phyloP scores from a whole-genome alignment of 2,797 vertebrate genomes.

The Dryobates pubescens region DNA sequence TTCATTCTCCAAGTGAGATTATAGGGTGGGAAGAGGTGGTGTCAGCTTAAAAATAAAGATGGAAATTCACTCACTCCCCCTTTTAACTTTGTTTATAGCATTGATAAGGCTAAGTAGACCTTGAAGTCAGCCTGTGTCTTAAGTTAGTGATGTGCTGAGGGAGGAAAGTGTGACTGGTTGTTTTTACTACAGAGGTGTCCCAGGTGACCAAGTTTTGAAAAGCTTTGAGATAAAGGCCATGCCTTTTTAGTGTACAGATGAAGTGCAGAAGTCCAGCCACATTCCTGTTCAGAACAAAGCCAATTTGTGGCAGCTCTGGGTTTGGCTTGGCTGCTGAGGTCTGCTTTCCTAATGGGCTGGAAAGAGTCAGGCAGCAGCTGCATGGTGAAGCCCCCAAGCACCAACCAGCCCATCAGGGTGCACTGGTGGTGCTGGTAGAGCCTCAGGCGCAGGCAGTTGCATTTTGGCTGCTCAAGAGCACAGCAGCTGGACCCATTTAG shows the following conservation, averaged over 20 bases:
- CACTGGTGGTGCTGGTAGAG: slow-evolving; percentile 72
- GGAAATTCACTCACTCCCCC: background rate
- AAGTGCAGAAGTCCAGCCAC: background rate
- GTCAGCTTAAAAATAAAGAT: background rate
- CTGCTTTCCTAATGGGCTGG: background rate
- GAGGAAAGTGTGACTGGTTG: background rate
- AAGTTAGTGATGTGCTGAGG: background rate
- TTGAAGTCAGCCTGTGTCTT: background rate
- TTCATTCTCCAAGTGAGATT: slow-evolving; percentile 25
- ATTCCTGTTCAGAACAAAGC: background rate
- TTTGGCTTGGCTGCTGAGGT: background rate
- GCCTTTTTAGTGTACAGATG: background rate
- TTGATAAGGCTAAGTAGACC: background rate
- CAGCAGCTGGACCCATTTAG: slow-evolving; percentile 77
- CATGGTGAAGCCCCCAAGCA: slow-evolving; percentile 46
- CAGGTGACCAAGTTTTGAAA: background rate
- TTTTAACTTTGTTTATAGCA: background rate
- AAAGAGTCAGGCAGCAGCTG: slow-evolving; percentile 50
- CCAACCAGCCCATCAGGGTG: slow-evolving; percentile 66
- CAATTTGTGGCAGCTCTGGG: slow-evolving; percentile 24
- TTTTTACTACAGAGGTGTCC: fast-evolving
- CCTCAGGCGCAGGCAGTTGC: slow-evolving; percentile 57
- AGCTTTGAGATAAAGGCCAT: background rate
- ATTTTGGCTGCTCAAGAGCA: slow-evolving; percentile 75
- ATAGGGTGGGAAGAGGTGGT: slow-evolving; percentile 7